phyloP scores from a whole-genome alignment of 2,888 invertebrate species.

The Labia minor region DNA sequence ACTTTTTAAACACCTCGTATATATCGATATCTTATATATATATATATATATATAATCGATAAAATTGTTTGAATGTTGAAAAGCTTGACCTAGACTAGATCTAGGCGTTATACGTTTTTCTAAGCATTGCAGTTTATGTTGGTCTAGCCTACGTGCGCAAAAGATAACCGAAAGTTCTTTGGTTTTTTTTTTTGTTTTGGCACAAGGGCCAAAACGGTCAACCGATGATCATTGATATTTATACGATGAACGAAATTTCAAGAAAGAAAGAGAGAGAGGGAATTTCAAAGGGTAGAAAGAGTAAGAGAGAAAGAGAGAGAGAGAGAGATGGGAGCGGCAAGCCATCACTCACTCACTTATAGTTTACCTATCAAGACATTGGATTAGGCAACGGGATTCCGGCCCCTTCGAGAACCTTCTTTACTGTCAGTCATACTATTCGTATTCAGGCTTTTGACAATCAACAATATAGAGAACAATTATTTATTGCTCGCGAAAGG shows the following conservation, averaged over 20 bases:
- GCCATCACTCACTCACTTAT: not conserved
- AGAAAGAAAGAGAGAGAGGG: not conserved
- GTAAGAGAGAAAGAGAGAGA: not conserved
- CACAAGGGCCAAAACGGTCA: not conserved
- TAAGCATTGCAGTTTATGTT: not conserved
- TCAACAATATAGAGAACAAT: not conserved
- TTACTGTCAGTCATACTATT: not conserved
- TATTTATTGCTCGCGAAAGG: not conserved
- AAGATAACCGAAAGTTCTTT: not conserved
- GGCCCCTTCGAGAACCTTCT: not conserved
- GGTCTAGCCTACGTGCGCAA: not conserved
- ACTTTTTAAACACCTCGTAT: too few relatives aligned
- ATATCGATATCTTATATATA: too few relatives aligned
- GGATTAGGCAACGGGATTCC: not conserved
- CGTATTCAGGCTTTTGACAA: not conserved
- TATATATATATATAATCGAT: too few relatives aligned
- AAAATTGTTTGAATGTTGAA: too few relatives aligned
- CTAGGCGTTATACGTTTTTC: not conserved
- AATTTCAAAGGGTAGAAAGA: too few relatives aligned
- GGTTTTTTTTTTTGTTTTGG: not conserved
- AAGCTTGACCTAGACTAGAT: slow-evolving; percentile 1
- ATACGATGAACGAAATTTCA: not conserved
- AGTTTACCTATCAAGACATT: not conserved
- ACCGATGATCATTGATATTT: not conserved
- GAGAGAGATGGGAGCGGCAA: not conserved